Evolutionary conservation across 2,888 invertebrate species (phyloP).

Genomic region (Tolmerus cingulatus): DNA sequence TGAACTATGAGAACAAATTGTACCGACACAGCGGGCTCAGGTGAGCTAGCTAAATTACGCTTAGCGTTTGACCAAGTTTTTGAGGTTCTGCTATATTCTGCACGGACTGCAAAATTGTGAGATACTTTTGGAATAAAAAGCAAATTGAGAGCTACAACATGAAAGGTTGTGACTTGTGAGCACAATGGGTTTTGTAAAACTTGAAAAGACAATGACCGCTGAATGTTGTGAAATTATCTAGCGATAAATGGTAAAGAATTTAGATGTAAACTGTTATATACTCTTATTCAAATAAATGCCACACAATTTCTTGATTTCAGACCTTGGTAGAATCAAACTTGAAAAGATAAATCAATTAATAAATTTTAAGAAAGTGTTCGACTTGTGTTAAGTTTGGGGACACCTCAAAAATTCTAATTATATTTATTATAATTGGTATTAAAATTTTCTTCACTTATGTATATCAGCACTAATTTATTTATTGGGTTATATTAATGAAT

Average conservation of each 20-base stretch:
- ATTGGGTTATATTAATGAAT: too few relatives aligned
- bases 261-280: background rate
- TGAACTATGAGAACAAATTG: slow-evolving; percentile 27
- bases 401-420: too few relatives aligned
- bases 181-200: background rate
- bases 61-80: slow-evolving; percentile 2
- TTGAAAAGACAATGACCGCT: background rate
- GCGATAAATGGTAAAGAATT: background rate
- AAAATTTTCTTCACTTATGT: too few relatives aligned
- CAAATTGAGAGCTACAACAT: background rate
- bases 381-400: too few relatives aligned
- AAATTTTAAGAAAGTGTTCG: too few relatives aligned
- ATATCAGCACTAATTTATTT: too few relatives aligned
- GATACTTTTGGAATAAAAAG: background rate
- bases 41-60: background rate
- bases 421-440: too few relatives aligned
- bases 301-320: background rate
- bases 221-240: background rate
- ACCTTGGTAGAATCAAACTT: background rate
- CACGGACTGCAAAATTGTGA: background rate
- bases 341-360: too few relatives aligned
- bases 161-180: background rate
- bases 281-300: background rate
- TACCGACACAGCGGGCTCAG: background rate
- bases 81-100: background rate